These are phyloP conservation scores for Hyphantria cunea DNA, from an alignment of 1,140 invertebrate genomes.

Conservation along the genomic window DNA sequence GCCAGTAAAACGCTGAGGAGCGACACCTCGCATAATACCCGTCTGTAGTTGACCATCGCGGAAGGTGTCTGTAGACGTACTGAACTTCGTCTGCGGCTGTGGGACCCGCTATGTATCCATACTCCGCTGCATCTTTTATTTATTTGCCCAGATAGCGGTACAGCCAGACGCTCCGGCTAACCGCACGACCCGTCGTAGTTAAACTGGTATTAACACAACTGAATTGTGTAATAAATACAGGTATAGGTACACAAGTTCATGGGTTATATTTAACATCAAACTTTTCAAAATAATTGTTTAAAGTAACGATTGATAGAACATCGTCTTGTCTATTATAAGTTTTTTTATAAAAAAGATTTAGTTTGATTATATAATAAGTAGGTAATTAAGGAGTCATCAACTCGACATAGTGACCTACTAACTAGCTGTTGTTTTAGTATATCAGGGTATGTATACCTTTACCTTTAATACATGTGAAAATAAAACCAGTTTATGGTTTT, in stretches of 20 bases:
- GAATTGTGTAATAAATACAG: conserved; percentile 40
- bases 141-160: conserved; percentile 79
- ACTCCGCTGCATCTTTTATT: conserved; percentile 78
- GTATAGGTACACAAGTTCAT: conserved; percentile 15
- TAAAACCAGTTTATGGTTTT: too few species aligned
- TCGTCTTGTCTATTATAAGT: background rate
- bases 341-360: conserved; percentile 3
- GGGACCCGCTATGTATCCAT: conserved; percentile 61
- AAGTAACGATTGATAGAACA: background rate
- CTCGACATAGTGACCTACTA: conserved; percentile 34
- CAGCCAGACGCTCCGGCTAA: conserved; percentile 51
- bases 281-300: background rate
- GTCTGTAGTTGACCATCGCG: conserved; percentile 78
- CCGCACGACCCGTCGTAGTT: conserved; percentile 53
- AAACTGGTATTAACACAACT: conserved; percentile 68
- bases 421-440: conserved; percentile 9
- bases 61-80: conserved; percentile 53
- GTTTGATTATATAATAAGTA: too few species aligned
- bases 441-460: too few species aligned
- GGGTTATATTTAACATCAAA: background rate
- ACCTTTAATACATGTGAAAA: too few species aligned
- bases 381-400: conserved; percentile 6
- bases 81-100: conserved; percentile 52
- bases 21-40: conserved; percentile 65
- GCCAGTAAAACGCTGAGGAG: conserved; percentile 43